Conservation (phyloP, 2,888 invertebrate species). For the Lysandra coridon region DNA sequence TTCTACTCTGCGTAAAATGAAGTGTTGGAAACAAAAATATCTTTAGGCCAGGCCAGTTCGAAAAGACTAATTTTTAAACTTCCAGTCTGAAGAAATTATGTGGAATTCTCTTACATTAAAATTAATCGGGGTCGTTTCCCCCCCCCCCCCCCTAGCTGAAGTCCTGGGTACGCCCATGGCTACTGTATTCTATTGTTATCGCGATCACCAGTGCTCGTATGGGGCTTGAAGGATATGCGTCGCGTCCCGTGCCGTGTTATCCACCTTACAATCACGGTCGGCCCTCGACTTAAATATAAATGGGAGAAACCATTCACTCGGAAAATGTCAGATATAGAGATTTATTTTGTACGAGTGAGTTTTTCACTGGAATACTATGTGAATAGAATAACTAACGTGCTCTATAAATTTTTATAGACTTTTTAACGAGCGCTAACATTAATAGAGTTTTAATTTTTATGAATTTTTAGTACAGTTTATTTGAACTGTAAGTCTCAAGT, state of each 20-base stretch:
- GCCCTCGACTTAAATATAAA: constrained; percentile 19
- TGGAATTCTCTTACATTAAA: too few relatives aligned
- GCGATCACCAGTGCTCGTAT: too few relatives aligned
- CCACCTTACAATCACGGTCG: constrained; percentile 1
- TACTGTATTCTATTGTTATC: too few relatives aligned
- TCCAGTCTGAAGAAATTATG: too few relatives aligned
- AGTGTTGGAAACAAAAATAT: too few relatives aligned
- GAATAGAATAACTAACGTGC: constrained; percentile 12
- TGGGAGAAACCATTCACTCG: constrained; percentile 23
- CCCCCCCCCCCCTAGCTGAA: too few relatives aligned
- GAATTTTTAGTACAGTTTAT: background rate
- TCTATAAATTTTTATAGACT: constrained; percentile 3
- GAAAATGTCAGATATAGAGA: constrained; percentile 25
- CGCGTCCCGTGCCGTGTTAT: background rate
- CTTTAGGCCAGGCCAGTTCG: too few relatives aligned
- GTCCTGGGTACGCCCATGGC: too few relatives aligned
- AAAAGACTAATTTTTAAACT: too few relatives aligned
- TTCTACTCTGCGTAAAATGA: too few relatives aligned
- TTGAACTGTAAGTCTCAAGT: background rate
- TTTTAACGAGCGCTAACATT: background rate
- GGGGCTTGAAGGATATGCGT: background rate
- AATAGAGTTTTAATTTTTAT: background rate
- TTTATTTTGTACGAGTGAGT: constrained; percentile 12
- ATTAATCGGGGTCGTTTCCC: too few relatives aligned
- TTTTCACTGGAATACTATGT: background rate